Percentiles rank a stretch among this genome's conserved stretches.
Evolutionary conservation across 1,140 invertebrate genomes (phyloP).

Genomic region (Polypedilum vanderplanki): DNA sequence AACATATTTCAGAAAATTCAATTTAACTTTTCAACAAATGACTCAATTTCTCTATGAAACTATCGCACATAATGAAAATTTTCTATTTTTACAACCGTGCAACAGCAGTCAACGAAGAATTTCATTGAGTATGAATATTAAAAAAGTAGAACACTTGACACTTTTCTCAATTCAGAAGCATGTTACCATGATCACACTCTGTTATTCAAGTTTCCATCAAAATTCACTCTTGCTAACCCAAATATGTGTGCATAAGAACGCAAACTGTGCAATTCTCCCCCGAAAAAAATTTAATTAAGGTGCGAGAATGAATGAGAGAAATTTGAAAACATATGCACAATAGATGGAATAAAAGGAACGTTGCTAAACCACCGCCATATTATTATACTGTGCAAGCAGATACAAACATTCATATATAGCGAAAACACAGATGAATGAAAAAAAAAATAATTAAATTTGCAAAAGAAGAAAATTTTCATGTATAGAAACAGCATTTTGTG

Average conservation of each 20-base stretch:
- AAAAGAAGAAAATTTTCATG: neutral
- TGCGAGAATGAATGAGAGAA: too few relatives aligned
- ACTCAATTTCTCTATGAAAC: too few relatives aligned
- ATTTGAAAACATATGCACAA: neutral
- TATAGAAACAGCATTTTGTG: neutral
- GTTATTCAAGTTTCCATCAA: neutral
- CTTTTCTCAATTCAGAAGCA: neutral
- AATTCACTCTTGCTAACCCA: neutral
- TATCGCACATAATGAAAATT: too few relatives aligned
- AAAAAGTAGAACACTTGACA: neutral
- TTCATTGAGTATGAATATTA: too few relatives aligned
- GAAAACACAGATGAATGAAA: neutral
- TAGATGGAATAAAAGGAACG: neutral
- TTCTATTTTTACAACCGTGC: too few relatives aligned
- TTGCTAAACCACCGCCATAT: slow-evolving; percentile 6
- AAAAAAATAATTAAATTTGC: too few relatives aligned
- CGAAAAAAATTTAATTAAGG: neutral
- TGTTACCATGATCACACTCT: neutral
- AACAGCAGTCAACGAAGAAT: too few relatives aligned
- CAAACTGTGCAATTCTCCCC: neutral
- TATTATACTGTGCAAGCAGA: neutral
- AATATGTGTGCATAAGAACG: neutral
- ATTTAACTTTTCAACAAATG: too few relatives aligned
- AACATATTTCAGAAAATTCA: too few relatives aligned
- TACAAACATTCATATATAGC: neutral